These are phyloP conservation scores for Drosophila pectinifera DNA, from an alignment of 1,140 invertebrate species.

Conservation along the genomic window DNA sequence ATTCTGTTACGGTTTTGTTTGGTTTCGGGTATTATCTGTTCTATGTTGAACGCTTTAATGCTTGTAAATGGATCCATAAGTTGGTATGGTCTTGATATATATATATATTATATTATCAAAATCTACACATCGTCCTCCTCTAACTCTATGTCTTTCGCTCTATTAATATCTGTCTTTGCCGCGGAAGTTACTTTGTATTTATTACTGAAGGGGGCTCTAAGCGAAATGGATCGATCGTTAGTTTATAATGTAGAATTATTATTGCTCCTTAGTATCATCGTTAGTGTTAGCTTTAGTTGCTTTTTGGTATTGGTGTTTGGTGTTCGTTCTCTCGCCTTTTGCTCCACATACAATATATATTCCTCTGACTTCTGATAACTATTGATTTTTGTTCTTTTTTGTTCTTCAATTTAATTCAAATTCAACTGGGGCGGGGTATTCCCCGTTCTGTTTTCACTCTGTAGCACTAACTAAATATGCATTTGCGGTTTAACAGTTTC, in stretches of 20 bases:
- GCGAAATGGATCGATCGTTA: constrained; percentile 18
- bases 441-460: constrained; percentile 15
- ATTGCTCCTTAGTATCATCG: constrained; percentile 32
- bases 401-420: constrained; percentile 13
- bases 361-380: not conserved
- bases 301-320: constrained; percentile 9
- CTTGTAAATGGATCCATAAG: constrained; percentile 38
- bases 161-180: constrained; percentile 31
- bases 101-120: constrained; percentile 41
- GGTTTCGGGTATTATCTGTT: constrained; percentile 18
- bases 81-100: constrained; percentile 42
- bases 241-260: constrained; percentile 23
- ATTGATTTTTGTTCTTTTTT: constrained; percentile 9
- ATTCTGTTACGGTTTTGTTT: constrained; percentile 29
- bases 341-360: constrained; percentile 1
- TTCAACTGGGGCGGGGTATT: not conserved
- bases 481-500: constrained; percentile 28
- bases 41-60: constrained; percentile 34
- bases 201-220: constrained; percentile 21
- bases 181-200: constrained; percentile 10
- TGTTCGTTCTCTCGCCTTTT: not conserved
- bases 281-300: constrained; percentile 31
- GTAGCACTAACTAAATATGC: constrained; percentile 46
- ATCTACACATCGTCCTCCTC: constrained; percentile 28
- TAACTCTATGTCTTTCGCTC: constrained; percentile 14